phyloP scores from a whole-genome alignment of 2,888 invertebrate species.

The Drosophila nigricruria region DNA sequence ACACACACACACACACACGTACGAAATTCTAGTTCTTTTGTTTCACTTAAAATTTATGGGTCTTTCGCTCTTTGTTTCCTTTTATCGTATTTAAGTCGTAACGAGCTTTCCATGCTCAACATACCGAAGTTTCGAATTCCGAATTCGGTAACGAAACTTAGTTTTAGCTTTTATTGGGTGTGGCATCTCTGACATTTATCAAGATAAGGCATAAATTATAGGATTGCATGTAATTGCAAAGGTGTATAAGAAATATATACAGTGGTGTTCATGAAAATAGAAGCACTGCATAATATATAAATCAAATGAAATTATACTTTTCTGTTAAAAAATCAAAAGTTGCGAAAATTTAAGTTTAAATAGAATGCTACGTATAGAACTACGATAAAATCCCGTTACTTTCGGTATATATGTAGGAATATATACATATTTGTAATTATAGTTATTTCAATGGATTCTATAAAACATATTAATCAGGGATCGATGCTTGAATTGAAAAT shows the following conservation, averaged over 20 bases:
- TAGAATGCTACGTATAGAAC: no score
- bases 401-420: no score
- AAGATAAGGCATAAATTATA: conserved; percentile 34
- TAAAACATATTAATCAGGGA: no score
- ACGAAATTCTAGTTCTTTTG: conserved; percentile 51
- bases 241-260: not conserved
- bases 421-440: no score
- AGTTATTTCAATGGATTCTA: no score
- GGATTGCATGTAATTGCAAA: not conserved
- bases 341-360: no score
- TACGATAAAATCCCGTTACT: no score
- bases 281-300: not conserved
- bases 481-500: not conserved
- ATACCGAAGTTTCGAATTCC: conserved; percentile 28
- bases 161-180: conserved; percentile 20
- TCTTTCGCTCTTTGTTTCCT: conserved; percentile 47
- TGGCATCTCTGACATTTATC: conserved; percentile 22
- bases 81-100: conserved; percentile 52
- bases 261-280: not conserved
- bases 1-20: conserved; percentile 16
- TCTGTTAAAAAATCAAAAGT: no score
- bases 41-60: conserved; percentile 62
- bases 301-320: not conserved
- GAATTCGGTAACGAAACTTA: conserved; percentile 30
- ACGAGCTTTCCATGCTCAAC: conserved; percentile 36